phyloP scores from a whole-genome alignment of 2,888 invertebrate genomes.

The Cyaniris semiargus region DNA sequence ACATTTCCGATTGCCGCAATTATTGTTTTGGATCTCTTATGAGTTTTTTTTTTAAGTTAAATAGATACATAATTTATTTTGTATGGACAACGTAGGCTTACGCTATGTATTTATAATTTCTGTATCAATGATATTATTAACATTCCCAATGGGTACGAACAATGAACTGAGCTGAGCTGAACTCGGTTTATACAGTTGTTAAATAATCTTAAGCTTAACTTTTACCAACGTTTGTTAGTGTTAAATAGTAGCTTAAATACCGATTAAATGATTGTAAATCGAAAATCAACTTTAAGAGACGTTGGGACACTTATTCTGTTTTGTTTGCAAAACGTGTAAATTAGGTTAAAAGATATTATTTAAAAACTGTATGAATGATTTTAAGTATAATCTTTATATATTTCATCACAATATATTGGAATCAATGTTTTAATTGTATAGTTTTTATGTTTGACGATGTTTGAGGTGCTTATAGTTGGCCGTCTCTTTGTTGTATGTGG shows the following conservation, averaged over 20 bases:
- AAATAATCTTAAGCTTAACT: not conserved
- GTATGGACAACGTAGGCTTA: slow-evolving; percentile 57
- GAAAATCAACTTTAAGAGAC: too few relatives aligned
- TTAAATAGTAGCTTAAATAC: not conserved
- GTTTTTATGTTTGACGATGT: slow-evolving; percentile 33
- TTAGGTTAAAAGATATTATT: not conserved
- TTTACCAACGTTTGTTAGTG: not conserved
- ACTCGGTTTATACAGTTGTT: not conserved
- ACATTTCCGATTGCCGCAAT: slow-evolving; percentile 2
- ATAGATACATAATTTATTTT: slow-evolving; percentile 65
- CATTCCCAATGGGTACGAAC: slow-evolving; percentile 58
- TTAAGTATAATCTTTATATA: slow-evolving; percentile 3
- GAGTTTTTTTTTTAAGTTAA: slow-evolving; percentile 55
- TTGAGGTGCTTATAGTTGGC: slow-evolving; percentile 29
- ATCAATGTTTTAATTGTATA: slow-evolving; percentile 34
- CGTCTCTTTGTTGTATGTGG: slow-evolving; percentile 33
- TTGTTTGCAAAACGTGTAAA: not conserved
- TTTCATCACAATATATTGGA: slow-evolving; percentile 43
- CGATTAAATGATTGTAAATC: too few relatives aligned
- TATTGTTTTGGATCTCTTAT: slow-evolving; percentile 33
- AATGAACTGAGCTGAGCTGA: slow-evolving; percentile 51
- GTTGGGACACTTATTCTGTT: not conserved
- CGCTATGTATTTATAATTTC: slow-evolving; percentile 76
- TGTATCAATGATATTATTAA: slow-evolving; percentile 67
- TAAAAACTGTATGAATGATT: not conserved